phyloP scores from a whole-genome alignment of 1,140 invertebrate genomes.

The Daktulosphaira vitifoliae region DNA sequence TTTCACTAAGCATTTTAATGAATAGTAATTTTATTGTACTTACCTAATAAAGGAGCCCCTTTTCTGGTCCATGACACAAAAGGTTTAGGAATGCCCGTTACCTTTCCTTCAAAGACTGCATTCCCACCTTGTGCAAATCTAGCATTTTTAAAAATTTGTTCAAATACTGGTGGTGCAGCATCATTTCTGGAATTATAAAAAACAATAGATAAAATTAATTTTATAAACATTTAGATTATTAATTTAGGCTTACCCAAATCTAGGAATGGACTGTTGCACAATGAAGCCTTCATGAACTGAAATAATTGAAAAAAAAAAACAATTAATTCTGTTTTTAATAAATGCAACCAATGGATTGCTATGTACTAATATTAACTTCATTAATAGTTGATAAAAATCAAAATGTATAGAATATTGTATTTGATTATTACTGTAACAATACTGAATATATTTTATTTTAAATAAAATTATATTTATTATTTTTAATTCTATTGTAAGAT shows the following conservation, averaged over 20 bases:
- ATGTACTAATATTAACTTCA: too few species aligned
- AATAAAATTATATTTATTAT: too few species aligned
- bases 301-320: neutral
- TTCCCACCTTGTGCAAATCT: conserved; percentile 87
- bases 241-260: conserved; percentile 1
- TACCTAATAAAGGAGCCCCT: conserved; percentile 63
- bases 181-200: too few species aligned
- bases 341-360: too few species aligned
- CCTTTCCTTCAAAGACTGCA: conserved; percentile 82
- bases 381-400: too few species aligned
- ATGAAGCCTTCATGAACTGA: conserved; percentile 24
- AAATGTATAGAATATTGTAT: too few species aligned
- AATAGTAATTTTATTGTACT: too few species aligned
- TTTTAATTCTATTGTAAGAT: too few species aligned
- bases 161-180: conserved; percentile 71
- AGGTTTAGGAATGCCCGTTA: conserved; percentile 86
- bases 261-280: conserved; percentile 16
- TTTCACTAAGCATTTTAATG: too few species aligned
- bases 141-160: conserved; percentile 86
- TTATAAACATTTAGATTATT: neutral
- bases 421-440: too few species aligned
- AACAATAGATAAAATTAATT: neutral
- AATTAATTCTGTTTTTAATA: too few species aligned
- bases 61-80: conserved; percentile 89
- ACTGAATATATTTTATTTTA: too few species aligned